Evolutionary conservation across 2,888 invertebrate genomes (phyloP).

Genomic region (Dendrolimus pini): DNA sequence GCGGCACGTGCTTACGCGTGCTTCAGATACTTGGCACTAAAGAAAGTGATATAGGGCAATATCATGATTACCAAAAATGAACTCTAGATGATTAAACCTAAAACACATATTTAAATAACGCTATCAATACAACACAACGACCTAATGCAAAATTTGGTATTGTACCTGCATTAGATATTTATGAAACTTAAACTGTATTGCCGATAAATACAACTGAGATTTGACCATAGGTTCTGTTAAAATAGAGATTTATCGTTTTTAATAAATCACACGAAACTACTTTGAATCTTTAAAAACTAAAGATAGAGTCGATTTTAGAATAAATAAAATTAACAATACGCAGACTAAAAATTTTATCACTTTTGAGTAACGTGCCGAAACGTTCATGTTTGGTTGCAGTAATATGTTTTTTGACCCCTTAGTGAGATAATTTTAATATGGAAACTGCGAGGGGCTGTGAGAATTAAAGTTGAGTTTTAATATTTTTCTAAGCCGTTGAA

Average conservation of each 20-base stretch:
- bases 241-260: no score
- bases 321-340: slow-evolving; percentile 11
- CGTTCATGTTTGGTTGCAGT: slow-evolving; percentile 56
- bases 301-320: no score
- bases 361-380: slow-evolving; percentile 58
- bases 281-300: no score
- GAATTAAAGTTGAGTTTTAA: slow-evolving; percentile 15
- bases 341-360: slow-evolving; percentile 48
- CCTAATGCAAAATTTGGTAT: background rate
- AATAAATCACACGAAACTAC: no score
- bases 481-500: slow-evolving; percentile 47
- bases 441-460: slow-evolving; percentile 43
- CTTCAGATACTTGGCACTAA: slow-evolving; percentile 16
- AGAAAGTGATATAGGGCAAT: slow-evolving; percentile 2
- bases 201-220: background rate
- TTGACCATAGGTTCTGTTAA: background rate
- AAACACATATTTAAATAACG: slow-evolving; percentile 16
- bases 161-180: background rate
- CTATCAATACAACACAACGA: background rate
- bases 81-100: slow-evolving; percentile 15
- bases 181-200: background rate
- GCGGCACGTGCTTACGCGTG: slow-evolving; percentile 73
- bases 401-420: slow-evolving; percentile 70
- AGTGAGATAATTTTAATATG: slow-evolving; percentile 61
- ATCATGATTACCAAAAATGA: slow-evolving; percentile 16